A percentile compares a stretch with the other conserved stretches of the same genome.
These are phyloP conservation scores for Gallinago nigripennis DNA, from an alignment of 2,797 vertebrate species.

Conservation along the genomic window DNA sequence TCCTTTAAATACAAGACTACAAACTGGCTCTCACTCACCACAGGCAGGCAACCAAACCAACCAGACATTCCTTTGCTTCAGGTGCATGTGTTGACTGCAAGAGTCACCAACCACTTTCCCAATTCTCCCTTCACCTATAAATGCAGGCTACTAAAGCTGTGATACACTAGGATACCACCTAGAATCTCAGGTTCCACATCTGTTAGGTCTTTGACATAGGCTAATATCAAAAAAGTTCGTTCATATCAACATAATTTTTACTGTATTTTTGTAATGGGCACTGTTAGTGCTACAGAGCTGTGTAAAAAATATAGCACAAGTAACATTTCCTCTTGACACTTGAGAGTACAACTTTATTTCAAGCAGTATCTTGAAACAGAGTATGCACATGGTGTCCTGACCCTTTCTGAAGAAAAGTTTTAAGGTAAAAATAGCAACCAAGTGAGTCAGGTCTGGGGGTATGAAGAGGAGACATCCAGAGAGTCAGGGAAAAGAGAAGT, in stretches of 20 bases:
- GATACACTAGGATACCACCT: not conserved
- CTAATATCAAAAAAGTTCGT: not conserved
- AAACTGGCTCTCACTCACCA: not conserved
- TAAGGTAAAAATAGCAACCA: not conserved
- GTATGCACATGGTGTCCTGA: not conserved
- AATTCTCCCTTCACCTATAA: not conserved
- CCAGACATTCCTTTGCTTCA: not conserved
- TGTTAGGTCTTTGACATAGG: not conserved
- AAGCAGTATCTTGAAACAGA: not conserved
- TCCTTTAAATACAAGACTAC: not conserved
- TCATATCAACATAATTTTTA: not conserved
- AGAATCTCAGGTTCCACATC: not conserved
- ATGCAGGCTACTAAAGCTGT: not conserved
- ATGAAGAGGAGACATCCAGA: not conserved
- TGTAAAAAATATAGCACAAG: not conserved
- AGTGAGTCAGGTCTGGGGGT: not conserved
- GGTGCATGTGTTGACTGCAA: not conserved
- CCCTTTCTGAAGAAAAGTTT: not conserved
- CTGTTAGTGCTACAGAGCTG: not conserved
- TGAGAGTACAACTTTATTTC: not conserved
- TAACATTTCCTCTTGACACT: not conserved
- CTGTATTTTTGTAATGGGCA: not conserved
- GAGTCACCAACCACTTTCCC: not conserved
- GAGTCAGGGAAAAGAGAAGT: not conserved
- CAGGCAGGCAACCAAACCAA: not conserved